A percentile compares a stretch with the other conserved stretches of the same genome.
Evolutionary conservation across 2,888 invertebrate genomes (phyloP).

Genomic region (Pecten maximus): DNA sequence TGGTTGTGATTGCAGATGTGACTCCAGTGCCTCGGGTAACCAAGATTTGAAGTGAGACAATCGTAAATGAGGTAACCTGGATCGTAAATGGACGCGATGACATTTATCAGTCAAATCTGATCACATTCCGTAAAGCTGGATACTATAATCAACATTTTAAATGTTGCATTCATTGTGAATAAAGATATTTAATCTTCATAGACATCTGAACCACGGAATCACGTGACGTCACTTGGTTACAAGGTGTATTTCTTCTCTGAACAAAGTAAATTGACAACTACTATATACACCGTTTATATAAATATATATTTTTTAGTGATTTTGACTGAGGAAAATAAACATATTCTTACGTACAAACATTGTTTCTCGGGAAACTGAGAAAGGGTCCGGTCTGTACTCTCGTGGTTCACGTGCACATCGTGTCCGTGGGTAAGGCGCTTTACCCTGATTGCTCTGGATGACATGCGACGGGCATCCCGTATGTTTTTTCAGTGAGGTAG

Average conservation of each 20-base stretch:
- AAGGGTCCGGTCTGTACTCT: too few species aligned
- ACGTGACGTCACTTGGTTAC: not conserved
- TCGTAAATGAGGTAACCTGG: not conserved
- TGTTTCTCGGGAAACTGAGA: too few species aligned
- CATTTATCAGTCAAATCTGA: not conserved
- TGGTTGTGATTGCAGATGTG: not conserved
- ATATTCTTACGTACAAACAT: too few species aligned
- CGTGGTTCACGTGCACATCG: too few species aligned
- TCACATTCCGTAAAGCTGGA: not conserved
- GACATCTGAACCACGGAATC: not conserved
- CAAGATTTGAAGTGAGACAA: constrained; percentile 29
- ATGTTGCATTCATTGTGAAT: not conserved
- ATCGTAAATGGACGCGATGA: constrained; percentile 11
- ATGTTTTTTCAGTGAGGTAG: too few species aligned
- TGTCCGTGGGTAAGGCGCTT: too few species aligned
- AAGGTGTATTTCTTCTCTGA: not conserved
- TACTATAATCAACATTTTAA: not conserved
- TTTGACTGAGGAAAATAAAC: too few species aligned
- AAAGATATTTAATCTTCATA: not conserved
- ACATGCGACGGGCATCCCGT: too few species aligned
- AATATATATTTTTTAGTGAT: too few species aligned
- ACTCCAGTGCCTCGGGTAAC: not conserved
- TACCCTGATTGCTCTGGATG: too few species aligned
- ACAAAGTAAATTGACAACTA: not conserved
- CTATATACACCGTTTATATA: too few species aligned